A percentile compares a stretch with the other conserved stretches of the same genome.
These are phyloP conservation scores for Lycaena phlaeas DNA, from an alignment of 2,888 invertebrate species.

Conservation along the genomic window DNA sequence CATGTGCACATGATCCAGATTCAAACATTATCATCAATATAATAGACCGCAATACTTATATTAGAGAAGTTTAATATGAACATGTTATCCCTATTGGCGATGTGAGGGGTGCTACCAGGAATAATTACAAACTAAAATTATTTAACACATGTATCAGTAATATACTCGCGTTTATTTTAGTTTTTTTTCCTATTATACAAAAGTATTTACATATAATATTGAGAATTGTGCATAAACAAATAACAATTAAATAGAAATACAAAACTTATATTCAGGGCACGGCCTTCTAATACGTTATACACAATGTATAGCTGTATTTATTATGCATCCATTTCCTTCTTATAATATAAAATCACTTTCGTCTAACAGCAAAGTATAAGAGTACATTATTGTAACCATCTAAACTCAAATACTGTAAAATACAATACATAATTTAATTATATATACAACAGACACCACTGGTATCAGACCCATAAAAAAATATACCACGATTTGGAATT, in stretches of 20 bases:
- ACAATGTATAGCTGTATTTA: conserved; percentile 67
- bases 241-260: conserved; percentile 74
- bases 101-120: conserved; percentile 74
- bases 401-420: conserved; percentile 71
- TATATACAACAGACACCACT: conserved; percentile 70
- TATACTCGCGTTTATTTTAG: conserved; percentile 75
- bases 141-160: conserved; percentile 69
- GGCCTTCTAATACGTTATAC: conserved; percentile 65
- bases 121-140: conserved; percentile 73
- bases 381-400: conserved; percentile 68
- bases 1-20: conserved; percentile 47
- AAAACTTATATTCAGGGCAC: conserved; percentile 65
- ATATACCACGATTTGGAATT: conserved; percentile 71
- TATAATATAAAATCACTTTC: conserved; percentile 67
- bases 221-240: conserved; percentile 75
- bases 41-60: conserved; percentile 7
- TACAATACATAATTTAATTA: conserved; percentile 60
- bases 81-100: conserved; percentile 73
- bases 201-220: conserved; percentile 74
- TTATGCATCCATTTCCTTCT: conserved; percentile 66
- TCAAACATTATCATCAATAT: neutral
- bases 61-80: conserved; percentile 31
- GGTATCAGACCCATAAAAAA: conserved; percentile 71
- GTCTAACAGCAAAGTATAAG: conserved; percentile 66
- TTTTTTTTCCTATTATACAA: conserved; percentile 72